Base-by-base conservation (phyloP, 1,140 invertebrate genomes). In the Ostrea denselamellosa region DNA sequence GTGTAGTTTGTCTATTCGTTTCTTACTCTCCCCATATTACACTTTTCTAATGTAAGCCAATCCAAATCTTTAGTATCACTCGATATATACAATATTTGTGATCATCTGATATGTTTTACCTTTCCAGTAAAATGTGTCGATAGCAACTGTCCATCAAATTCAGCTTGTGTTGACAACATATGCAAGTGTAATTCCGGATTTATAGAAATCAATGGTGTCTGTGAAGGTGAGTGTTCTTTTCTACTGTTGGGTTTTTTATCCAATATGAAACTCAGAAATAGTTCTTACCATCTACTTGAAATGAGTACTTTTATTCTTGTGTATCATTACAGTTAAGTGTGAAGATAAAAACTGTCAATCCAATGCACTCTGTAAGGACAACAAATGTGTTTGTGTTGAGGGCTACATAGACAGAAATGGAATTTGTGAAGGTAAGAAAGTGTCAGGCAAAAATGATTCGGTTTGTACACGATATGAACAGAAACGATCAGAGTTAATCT, bases 91-190 rank as follows among this genome's bases (percentile, higher is more conserved):
- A 1, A 2, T 44, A 44, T 44, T 44, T 44, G 1, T 44, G 34
- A 5, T 44, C 5, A 44, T 44, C 34, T 44, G 34, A 44, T 44
- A 44, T 8, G n/a, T 28, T 77, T 82, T 65, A 19, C 44, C 14
- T 10, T 51, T 87, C 52, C 68, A 83, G 86, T 22, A 12, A 54
- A 82, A 82, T 86, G 86, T 86, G 25, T 51, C 0, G 53, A 25
- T 25, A 58, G 17, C 9, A 81, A 82, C 5, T 86, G 86, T 82
- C 86, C 81, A 34, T n/a, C 19, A 12, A 83, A 86, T 65, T 34
- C 87, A 2, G 2, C 10, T 0, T 88, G 87, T 86, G 9, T 7
- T 5, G 62, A 17, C 10, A 83, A 87, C 53, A 83, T 82, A 65
- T 87, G 86, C 83, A 17, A 8, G 5, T 87, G 86, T 44, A 87